phyloP scores from a whole-genome alignment of 2,113 vertebrate genomes.

The Cisticola juncidis region DNA sequence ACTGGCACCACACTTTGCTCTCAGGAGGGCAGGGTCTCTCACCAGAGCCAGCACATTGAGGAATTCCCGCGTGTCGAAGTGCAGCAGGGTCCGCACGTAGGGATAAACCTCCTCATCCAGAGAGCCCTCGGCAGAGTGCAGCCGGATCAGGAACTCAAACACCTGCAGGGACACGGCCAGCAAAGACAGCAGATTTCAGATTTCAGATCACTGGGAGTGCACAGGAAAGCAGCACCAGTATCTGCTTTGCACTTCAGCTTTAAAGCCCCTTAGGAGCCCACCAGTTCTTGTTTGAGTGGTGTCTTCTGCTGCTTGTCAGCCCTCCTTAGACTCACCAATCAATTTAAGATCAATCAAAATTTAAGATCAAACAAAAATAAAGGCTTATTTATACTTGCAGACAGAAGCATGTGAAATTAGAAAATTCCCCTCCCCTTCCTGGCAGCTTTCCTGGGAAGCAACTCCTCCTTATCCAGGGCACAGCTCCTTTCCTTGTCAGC shows the following conservation, averaged over 20 bases:
- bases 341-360: neutral
- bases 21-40: conserved; percentile 17
- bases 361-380: neutral
- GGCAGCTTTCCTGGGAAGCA: neutral
- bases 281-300: neutral
- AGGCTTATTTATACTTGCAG: neutral
- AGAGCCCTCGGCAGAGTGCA: conserved; percentile 85
- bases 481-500: neutral
- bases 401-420: neutral
- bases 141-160: conserved; percentile 94
- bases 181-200: neutral
- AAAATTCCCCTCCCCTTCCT: neutral
- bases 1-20: neutral
- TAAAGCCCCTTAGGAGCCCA: neutral
- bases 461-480: neutral
- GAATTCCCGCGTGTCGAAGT: conserved; percentile 96
- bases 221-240: neutral
- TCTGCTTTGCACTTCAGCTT: neutral
- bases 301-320: neutral
- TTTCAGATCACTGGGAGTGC: neutral
- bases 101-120: conserved; percentile 93
- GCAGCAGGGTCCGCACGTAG: conserved; percentile 87
- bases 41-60: conserved; percentile 97
- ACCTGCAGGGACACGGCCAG: conserved; percentile 74
- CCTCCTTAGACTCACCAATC: neutral